Percentiles rank a stretch among this genome's conserved stretches.
Evolutionary conservation across 2,113 vertebrate genomes (phyloP).

Genomic region (Oryzias javanicus): DNA sequence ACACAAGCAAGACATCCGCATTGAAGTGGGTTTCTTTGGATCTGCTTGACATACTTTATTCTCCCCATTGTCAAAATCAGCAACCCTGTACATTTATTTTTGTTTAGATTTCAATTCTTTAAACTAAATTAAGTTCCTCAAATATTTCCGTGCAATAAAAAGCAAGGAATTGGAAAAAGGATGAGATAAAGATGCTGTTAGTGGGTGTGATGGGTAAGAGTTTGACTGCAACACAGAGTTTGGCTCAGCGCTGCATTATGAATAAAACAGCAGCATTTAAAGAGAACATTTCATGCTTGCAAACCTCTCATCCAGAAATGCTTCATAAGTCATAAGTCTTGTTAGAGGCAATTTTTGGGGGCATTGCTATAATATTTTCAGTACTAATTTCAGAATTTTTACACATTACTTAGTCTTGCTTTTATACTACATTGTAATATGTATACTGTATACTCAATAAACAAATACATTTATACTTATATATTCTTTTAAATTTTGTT

Average conservation of each 20-base stretch:
- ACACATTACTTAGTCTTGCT: no score
- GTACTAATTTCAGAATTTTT: no score
- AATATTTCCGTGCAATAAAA: conserved; percentile 23
- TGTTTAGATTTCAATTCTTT: conserved; percentile 35
- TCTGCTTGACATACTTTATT: conserved; percentile 21
- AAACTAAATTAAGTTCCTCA: conserved; percentile 45
- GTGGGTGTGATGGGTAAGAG: not conserved
- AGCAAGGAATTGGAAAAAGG: conserved; percentile 5
- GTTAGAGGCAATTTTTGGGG: no score
- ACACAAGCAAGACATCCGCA: conserved; percentile 42
- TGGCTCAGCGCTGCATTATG: conserved; percentile 26
- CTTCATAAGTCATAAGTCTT: conserved; percentile 4
- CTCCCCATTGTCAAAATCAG: no score
- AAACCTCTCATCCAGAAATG: conserved; percentile 12
- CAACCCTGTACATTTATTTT: not conserved
- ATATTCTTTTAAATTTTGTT: no score
- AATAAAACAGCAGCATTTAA: conserved; percentile 34
- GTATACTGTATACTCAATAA: no score
- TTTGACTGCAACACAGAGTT: conserved; percentile 11
- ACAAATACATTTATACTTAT: no score
- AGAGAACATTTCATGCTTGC: conserved; percentile 39
- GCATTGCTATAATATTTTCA: no score
- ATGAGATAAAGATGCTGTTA: conserved; percentile 14
- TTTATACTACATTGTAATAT: no score
- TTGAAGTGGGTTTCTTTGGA: conserved; percentile 41